A percentile compares a stretch with the other conserved stretches of the same genome.
These are phyloP conservation scores for Lepidocyrtoides sp. DNA, from an alignment of 2,888 invertebrate species.

Conservation along the genomic window DNA sequence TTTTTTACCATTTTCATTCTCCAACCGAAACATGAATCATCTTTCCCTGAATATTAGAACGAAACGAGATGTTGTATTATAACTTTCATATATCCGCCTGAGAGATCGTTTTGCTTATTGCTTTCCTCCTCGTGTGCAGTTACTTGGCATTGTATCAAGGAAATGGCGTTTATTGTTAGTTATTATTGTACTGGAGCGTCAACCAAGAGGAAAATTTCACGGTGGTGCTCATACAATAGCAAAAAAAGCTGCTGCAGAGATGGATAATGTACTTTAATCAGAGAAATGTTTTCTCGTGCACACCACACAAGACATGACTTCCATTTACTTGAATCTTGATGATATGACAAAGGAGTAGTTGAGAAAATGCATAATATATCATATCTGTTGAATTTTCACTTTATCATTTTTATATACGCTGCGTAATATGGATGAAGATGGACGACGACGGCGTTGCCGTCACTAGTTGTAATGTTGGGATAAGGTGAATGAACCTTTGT, in stretches of 20 bases:
- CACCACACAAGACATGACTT: not conserved
- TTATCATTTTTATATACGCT: too few species aligned
- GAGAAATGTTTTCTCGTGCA: slow-evolving; percentile 6
- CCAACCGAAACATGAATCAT: slow-evolving; percentile 8
- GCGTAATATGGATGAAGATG: too few species aligned
- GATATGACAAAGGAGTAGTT: not conserved
- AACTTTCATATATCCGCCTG: not conserved
- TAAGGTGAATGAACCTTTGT: too few species aligned
- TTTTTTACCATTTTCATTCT: slow-evolving; percentile 9
- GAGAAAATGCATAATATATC: not conserved
- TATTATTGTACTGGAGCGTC: not conserved
- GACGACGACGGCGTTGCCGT: too few species aligned
- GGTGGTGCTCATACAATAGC: not conserved
- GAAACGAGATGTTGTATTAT: slow-evolving; percentile 1
- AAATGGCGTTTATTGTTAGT: slow-evolving; percentile 64
- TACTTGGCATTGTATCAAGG: slow-evolving; percentile 54
- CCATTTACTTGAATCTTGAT: too few species aligned
- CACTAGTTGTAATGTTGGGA: too few species aligned
- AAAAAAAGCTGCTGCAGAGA: not conserved
- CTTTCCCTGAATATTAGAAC: not conserved
- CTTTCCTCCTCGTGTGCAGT: not conserved
- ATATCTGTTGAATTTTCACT: too few species aligned
- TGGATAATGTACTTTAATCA: slow-evolving; percentile 54
- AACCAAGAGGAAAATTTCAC: slow-evolving; percentile 28
- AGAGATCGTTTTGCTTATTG: slow-evolving; percentile 22